Evolutionary conservation across 2,888 invertebrate species (phyloP).

Genomic region (Lymantria monacha): DNA sequence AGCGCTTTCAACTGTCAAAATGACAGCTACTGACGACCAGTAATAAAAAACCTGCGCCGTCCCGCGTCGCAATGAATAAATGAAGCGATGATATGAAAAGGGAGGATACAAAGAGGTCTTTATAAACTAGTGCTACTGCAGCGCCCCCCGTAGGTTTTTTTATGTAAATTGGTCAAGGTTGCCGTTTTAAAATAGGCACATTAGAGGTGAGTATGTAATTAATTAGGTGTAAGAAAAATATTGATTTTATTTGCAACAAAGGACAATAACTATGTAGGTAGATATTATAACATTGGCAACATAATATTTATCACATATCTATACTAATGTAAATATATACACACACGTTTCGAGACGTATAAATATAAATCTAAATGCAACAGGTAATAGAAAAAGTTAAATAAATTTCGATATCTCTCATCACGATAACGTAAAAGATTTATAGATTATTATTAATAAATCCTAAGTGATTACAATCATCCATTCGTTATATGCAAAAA

Average conservation of each 20-base stretch:
- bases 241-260: background rate
- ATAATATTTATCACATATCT: too few species aligned
- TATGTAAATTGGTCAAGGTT: constrained; percentile 58
- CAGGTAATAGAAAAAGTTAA: background rate
- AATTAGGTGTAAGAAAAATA: constrained; percentile 8
- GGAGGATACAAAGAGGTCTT: constrained; percentile 30
- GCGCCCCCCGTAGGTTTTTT: constrained; percentile 50
- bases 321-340: too few species aligned
- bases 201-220: constrained; percentile 26
- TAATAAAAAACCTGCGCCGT: constrained; percentile 16
- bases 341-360: too few species aligned
- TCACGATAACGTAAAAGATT: too few species aligned
- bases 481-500: too few species aligned
- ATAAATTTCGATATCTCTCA: background rate
- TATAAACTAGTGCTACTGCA: constrained; percentile 48
- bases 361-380: too few species aligned
- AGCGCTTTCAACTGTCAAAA: constrained; percentile 51
- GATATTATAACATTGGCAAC: background rate
- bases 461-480: too few species aligned
- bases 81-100: constrained; percentile 7
- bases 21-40: constrained; percentile 48
- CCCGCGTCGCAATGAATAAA: constrained; percentile 12
- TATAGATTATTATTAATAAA: too few species aligned
- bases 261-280: too few species aligned
- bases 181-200: constrained; percentile 12